Evolutionary conservation across 2,888 invertebrate genomes (phyloP).

Genomic region (Temnothorax unifasciatus): DNA sequence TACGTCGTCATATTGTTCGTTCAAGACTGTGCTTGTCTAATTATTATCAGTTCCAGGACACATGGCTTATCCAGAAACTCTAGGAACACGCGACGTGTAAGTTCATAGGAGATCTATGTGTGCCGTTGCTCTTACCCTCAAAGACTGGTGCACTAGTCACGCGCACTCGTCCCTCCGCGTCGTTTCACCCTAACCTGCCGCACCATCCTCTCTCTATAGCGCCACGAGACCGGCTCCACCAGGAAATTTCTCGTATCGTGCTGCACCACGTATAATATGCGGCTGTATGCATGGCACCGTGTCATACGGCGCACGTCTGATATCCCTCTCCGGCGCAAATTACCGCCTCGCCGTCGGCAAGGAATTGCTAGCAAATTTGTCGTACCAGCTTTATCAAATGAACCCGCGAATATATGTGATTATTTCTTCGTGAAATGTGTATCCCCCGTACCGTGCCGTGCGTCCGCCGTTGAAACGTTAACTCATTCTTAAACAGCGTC

Average conservation of each 20-base stretch:
- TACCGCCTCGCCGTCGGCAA: slow-evolving; percentile 37
- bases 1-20: slow-evolving; percentile 50
- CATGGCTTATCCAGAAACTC: slow-evolving; percentile 41
- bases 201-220: slow-evolving; percentile 1
- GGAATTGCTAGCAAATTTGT: slow-evolving; percentile 56
- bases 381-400: slow-evolving; percentile 39
- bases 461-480: background rate
- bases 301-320: slow-evolving; percentile 57
- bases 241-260: slow-evolving; percentile 59
- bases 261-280: slow-evolving; percentile 55
- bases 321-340: slow-evolving; percentile 56
- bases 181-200: slow-evolving; percentile 19
- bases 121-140: slow-evolving; percentile 17
- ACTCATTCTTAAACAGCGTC: background rate
- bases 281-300: slow-evolving; percentile 47
- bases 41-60: slow-evolving; percentile 56
- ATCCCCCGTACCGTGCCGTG: no score
- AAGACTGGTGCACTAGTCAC: slow-evolving; percentile 49
- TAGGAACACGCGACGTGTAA: slow-evolving; percentile 16
- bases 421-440: background rate
- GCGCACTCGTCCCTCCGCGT: slow-evolving; percentile 50
- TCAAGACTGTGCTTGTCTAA: slow-evolving; percentile 44
- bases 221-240: slow-evolving; percentile 46
- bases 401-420: slow-evolving; percentile 16
- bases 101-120: slow-evolving; percentile 12